Evolutionary conservation across 2,797 vertebrate genomes (phyloP).

Genomic region (Coranthus polyacanthus): DNA sequence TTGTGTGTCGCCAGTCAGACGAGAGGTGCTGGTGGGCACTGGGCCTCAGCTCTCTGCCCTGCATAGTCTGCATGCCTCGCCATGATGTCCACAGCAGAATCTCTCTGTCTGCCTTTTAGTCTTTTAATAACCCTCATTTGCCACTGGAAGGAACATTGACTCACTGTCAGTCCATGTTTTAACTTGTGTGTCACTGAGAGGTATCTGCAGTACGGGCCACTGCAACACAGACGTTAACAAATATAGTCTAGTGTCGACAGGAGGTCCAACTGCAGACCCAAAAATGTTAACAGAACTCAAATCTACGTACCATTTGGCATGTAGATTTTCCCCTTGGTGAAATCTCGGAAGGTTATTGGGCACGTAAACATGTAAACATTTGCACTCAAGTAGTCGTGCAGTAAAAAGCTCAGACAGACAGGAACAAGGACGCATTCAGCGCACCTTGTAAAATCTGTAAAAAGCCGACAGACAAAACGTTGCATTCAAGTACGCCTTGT

Average conservation of each 20-base stretch:
- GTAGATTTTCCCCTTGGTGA: no score
- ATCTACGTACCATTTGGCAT: no score
- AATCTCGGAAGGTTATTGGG: no score
- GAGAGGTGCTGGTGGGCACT: background rate
- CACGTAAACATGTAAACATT: no score
- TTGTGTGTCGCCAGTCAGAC: conserved; percentile 24
- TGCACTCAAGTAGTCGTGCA: no score
- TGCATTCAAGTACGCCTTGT: no score
- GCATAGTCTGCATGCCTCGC: conserved; percentile 66
- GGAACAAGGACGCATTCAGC: no score
- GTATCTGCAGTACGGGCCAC: conserved; percentile 3
- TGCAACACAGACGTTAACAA: background rate
- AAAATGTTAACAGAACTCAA: no score
- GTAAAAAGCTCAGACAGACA: no score
- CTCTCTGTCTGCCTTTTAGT: conserved; percentile 55
- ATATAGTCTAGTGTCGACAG: background rate
- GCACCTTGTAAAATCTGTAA: no score
- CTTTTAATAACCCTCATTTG: conserved; percentile 77
- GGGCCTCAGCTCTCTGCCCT: conserved; percentile 20
- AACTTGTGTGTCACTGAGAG: conserved; percentile 1
- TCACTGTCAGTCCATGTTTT: conserved; percentile 35
- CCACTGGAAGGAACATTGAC: conserved; percentile 41
- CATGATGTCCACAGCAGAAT: conserved; percentile 53
- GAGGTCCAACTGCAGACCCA: background rate
- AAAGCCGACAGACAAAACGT: no score